Percentiles rank a stretch among this genome's conserved stretches.
Conservation (phyloP, 2,113 vertebrate genomes). For the Nesoenas mayeri region DNA sequence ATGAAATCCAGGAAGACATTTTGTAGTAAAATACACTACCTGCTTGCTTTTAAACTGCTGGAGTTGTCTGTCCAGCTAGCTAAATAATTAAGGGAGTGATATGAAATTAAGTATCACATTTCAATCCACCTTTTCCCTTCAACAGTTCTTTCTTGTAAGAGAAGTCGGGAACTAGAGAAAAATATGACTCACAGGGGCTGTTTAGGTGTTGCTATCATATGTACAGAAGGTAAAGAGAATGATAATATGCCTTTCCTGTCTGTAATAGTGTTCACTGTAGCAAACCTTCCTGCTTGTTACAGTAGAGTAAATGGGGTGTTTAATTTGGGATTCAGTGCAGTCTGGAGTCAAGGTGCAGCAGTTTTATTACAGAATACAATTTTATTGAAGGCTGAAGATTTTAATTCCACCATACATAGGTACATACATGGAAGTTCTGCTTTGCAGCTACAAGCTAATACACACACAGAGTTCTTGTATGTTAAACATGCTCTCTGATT, state of each 20-base stretch:
- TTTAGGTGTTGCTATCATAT: conserved; percentile 25
- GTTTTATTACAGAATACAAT: conserved; percentile 75
- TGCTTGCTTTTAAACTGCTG: conserved; percentile 56
- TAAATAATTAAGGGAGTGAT: conserved; percentile 49
- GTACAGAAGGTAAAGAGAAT: conserved; percentile 52
- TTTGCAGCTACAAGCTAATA: conserved; percentile 38
- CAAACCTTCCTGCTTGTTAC: conserved; percentile 70
- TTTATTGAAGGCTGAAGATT: conserved; percentile 76
- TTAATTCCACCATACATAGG: conserved; percentile 62
- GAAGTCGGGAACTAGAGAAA: conserved; percentile 3
- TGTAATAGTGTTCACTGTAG: conserved; percentile 63
- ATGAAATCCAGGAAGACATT: conserved; percentile 61
- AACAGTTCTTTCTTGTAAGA: conserved; percentile 17
- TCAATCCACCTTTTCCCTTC: conserved; percentile 24
- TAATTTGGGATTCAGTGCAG: conserved; percentile 75
- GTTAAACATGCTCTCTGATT: conserved; percentile 50
- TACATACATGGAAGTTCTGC: conserved; percentile 42
- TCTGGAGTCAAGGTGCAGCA: conserved; percentile 74
- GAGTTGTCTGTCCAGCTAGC: conserved; percentile 13
- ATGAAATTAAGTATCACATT: conserved; percentile 44
- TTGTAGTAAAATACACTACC: conserved; percentile 61
- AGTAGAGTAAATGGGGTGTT: conserved; percentile 74
- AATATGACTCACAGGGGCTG: conserved; percentile 28
- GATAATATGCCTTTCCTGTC: conserved; percentile 51
- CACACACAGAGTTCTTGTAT: neutral